Percentiles rank a stretch among this genome's conserved stretches.
phyloP scores from a whole-genome alignment of 1,140 invertebrate genomes.

The Bombus soroeensis region DNA sequence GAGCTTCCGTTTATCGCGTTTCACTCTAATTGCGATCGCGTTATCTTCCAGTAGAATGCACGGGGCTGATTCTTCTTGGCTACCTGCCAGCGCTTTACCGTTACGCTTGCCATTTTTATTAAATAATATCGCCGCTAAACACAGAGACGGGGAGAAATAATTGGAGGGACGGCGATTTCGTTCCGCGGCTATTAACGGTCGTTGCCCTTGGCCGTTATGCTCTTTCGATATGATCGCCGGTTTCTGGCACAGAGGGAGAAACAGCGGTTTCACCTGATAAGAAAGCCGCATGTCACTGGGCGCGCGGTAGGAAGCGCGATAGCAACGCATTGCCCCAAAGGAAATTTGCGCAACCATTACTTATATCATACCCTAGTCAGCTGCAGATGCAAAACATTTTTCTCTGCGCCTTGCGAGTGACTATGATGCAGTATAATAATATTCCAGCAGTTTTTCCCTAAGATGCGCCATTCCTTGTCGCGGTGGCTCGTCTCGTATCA shows the following conservation, averaged over 20 bases:
- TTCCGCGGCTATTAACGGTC: slow-evolving; percentile 5
- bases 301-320: slow-evolving; percentile 37
- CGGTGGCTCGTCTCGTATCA: background rate
- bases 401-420: slow-evolving; percentile 64
- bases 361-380: slow-evolving; percentile 65
- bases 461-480: slow-evolving; percentile 13
- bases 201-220: background rate
- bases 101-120: slow-evolving; percentile 46
- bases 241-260: background rate
- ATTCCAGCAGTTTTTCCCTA: slow-evolving; percentile 59
- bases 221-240: background rate
- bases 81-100: background rate
- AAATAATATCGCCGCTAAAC: background rate
- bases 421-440: slow-evolving; percentile 71
- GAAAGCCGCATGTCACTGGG: slow-evolving; percentile 53
- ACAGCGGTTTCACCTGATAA: slow-evolving; percentile 48
- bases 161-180: background rate
- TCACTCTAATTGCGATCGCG: slow-evolving; percentile 29
- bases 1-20: background rate
- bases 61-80: slow-evolving; percentile 1
- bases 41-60: slow-evolving; percentile 1
- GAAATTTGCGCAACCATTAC: slow-evolving; percentile 69
- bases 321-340: slow-evolving; percentile 57
- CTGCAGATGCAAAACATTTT: slow-evolving; percentile 71
- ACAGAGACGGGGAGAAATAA: background rate